Conservation (phyloP, 2,113 vertebrate species). For the Scatophagus argus region DNA sequence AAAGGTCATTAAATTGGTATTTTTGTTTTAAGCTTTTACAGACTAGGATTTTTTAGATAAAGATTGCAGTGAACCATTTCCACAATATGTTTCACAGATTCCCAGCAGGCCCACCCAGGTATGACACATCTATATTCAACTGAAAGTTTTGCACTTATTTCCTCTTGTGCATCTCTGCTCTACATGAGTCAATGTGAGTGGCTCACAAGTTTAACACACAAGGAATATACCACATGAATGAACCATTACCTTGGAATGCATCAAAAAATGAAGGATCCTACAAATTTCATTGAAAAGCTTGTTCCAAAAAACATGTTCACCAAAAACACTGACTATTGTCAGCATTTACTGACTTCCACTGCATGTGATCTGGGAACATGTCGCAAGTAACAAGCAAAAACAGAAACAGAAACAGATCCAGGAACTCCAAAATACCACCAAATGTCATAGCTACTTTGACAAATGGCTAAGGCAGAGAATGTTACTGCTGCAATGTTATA, state of each 20-base stretch:
- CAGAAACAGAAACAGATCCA: background rate
- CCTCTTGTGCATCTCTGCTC: background rate
- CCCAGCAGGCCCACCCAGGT: background rate
- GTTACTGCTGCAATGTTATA: background rate
- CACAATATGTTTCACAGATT: background rate
- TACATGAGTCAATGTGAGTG: slow-evolving; percentile 11
- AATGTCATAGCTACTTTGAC: background rate
- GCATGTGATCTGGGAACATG: background rate
- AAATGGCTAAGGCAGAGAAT: background rate
- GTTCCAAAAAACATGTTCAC: background rate
- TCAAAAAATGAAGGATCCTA: background rate
- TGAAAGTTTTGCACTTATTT: background rate
- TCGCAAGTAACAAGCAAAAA: background rate
- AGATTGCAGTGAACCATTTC: background rate
- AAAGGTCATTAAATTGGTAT: background rate
- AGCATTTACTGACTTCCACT: background rate
- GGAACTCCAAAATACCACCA: background rate
- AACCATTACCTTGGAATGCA: background rate
- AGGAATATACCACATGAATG: slow-evolving; percentile 5
- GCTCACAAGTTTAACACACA: background rate
- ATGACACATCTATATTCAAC: background rate
- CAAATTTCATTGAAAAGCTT: background rate
- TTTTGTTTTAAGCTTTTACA: background rate
- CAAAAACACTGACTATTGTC: background rate
- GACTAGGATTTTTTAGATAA: background rate